Evolutionary conservation across 1,140 invertebrate species (phyloP).

Genomic region (Zaprionus capensis): DNA sequence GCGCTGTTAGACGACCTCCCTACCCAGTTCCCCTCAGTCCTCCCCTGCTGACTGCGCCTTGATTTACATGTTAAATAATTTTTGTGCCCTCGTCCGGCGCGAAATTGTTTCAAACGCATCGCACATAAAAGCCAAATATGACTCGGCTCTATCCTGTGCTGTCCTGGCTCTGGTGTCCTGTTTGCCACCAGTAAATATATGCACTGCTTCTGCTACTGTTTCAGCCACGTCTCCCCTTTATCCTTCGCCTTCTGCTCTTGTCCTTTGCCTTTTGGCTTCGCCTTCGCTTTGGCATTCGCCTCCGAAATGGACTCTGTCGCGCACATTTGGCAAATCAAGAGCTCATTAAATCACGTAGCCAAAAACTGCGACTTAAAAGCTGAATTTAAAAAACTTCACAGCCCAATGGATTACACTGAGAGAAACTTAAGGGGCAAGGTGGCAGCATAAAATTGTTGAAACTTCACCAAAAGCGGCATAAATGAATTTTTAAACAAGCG

Average conservation of each 20-base stretch:
- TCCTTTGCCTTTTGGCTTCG: not conserved
- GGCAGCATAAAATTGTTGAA: constrained; percentile 3
- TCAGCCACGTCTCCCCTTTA: not conserved
- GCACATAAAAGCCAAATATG: constrained; percentile 74
- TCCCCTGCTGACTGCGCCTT: constrained; percentile 54
- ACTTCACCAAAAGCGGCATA: not conserved
- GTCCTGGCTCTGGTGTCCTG: constrained; percentile 22
- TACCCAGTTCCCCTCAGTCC: not conserved
- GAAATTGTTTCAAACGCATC: constrained; percentile 68
- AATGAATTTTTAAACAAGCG: constrained; percentile 1
- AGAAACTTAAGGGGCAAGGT: not conserved
- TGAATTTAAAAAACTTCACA: constrained; percentile 23
- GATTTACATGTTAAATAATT: constrained; percentile 83
- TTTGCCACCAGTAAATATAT: constrained; percentile 62
- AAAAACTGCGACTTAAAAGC: constrained; percentile 26
- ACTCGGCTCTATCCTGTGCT: constrained; percentile 31
- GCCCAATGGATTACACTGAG: constrained; percentile 8
- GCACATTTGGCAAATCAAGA: constrained; percentile 66
- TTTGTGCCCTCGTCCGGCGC: constrained; percentile 37
- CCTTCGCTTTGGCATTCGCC: constrained; percentile 7
- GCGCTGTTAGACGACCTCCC: constrained; percentile 65
- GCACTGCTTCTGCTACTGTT: constrained; percentile 18
- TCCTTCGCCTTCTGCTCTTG: not conserved
- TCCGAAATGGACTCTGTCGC: constrained; percentile 39
- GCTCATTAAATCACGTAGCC: constrained; percentile 68